A percentile compares a stretch with the other conserved stretches of the same genome.
phyloP scores from a whole-genome alignment of 2,797 vertebrate species.

The Alcedo atthis region DNA sequence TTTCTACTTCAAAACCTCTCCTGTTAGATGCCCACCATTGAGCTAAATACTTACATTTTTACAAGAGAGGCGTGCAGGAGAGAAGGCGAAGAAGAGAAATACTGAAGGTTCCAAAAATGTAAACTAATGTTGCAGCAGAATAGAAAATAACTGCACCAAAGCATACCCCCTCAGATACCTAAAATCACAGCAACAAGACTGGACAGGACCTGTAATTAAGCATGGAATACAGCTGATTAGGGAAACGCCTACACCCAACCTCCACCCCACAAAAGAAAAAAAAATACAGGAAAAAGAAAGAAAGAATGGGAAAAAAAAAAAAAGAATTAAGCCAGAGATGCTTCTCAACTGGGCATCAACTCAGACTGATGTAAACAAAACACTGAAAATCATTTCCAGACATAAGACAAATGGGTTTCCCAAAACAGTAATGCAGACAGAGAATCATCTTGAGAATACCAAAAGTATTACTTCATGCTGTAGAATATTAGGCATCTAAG shows the following conservation, averaged over 20 bases:
- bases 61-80: slow-evolving; percentile 73
- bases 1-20: slow-evolving; percentile 69
- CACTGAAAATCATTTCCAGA: background rate
- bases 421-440: background rate
- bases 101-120: slow-evolving; percentile 74
- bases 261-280: slow-evolving; percentile 43
- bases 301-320: slow-evolving; percentile 33
- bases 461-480: slow-evolving; percentile 31
- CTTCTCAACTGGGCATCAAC: slow-evolving; percentile 18
- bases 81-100: slow-evolving; percentile 75
- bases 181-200: slow-evolving; percentile 75
- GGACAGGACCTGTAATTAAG: slow-evolving; percentile 76
- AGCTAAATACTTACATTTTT: slow-evolving; percentile 76
- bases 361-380: slow-evolving; percentile 17
- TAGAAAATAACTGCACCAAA: slow-evolving; percentile 73
- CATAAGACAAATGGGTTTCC: background rate
- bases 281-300: background rate
- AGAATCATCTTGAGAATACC: slow-evolving; percentile 2
- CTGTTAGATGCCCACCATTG: slow-evolving; percentile 57
- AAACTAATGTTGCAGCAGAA: slow-evolving; percentile 75
- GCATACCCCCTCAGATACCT: slow-evolving; percentile 75
- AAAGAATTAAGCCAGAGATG: slow-evolving; percentile 28
- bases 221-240: slow-evolving; percentile 73
- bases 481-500: slow-evolving; percentile 8
- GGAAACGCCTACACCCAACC: slow-evolving; percentile 66